Evolutionary conservation across 2,888 invertebrate species (phyloP), one percentile per base, ranked within the genome.

Genomic region (Lordiphosa andalusiaca): DNA sequence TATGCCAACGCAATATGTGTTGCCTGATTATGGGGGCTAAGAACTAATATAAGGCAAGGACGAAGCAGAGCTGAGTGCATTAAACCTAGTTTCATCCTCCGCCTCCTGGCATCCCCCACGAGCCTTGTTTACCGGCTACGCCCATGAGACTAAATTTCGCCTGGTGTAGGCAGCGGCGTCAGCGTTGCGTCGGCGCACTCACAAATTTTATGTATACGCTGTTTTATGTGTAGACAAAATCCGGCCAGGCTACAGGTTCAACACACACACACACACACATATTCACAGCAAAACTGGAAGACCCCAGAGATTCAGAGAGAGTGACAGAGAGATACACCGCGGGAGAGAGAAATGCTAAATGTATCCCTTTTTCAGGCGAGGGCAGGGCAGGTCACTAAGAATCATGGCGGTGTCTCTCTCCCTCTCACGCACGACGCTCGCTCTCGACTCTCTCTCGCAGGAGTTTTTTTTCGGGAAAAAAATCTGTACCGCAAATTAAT

Each of bases 141-240:
- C 69, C 53, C 30, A 30, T 30, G 30, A 30, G 30, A 58, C 63
- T 69, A 64, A 59, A 64, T 65, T 53, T 73, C 74, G 70, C 73
- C 59, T 69, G 71, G 56, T 57, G 64, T 56, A 55, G 63, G 48
- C 72, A 65, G 63, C 66, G 67, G 58, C 51, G 67, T 46, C 30
- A 51, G 54, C 48, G 68, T 77, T 74, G 77, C 83, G 84, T 77
- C 78, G 83, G 83, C 75, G 78, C 78, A 81, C 84, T 85, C 84
- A 85, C 76, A 81, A 81, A 81, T 81, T 81, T 83, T 81, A 81
- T 81, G 80, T 81, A 81, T 81, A 85, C 80, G 84, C 81, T 80
- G 65, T 69, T 82, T 82, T 71, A 74, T 68, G 78, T 70, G 23
- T 36, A 25, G 13, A 72, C 71, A 72, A 72, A 75, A 73, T 73